Evolutionary conservation across 1,140 invertebrate genomes (phyloP), one percentile per base, ranked within the genome.

Genomic region (Ruditapes philippinarum): DNA sequence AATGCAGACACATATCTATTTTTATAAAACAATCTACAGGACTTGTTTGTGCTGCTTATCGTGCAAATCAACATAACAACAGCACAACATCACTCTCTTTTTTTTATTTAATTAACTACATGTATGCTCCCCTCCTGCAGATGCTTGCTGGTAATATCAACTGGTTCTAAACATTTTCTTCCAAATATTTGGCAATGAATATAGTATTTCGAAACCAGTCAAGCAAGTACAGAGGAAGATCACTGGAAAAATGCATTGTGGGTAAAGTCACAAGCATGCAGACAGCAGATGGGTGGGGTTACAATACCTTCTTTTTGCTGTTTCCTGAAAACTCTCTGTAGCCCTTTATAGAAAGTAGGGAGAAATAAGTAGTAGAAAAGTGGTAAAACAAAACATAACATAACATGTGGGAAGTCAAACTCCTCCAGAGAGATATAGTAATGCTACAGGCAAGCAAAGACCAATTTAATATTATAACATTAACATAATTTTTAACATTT

Each of bases 321-420:
- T 51, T 54, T 78, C 74, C 74, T 78, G 74, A 78, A 78, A 78
- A 78, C 31, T 78, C 42, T 78, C 74, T 33, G 74, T 31, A 36
- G 22, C 74, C 74, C 74, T 78, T 78, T 36, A 54, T 40, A 51
- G 42, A 54, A 54, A 78, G 74, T 31, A 78, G 22, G 19, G 19
- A 73, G 74, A 54, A 36, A 51, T 17, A 49, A n/a, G n/a, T n/a
- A n/a, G n/a, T n/a, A n/a, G n/a, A n/a, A 33, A 78, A 78, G 74
- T 70, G 33, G 11, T 14, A 49, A 31, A 38, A 22, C 25, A 12
- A 17, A n/a, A 78, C 31, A 51, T 33, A 38, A 54, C 33, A 51
- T 11, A 65, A 36, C 25, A 65, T 28, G 19, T 65, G n/a, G 54
- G 25, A 57, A 57, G 4, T 25, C 54, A 25, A n/a, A 57, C 19